A percentile compares a stretch with the other conserved stretches of the same genome.
phyloP scores from a whole-genome alignment of 2,113 vertebrate species.

The Callospermophilus lateralis region DNA sequence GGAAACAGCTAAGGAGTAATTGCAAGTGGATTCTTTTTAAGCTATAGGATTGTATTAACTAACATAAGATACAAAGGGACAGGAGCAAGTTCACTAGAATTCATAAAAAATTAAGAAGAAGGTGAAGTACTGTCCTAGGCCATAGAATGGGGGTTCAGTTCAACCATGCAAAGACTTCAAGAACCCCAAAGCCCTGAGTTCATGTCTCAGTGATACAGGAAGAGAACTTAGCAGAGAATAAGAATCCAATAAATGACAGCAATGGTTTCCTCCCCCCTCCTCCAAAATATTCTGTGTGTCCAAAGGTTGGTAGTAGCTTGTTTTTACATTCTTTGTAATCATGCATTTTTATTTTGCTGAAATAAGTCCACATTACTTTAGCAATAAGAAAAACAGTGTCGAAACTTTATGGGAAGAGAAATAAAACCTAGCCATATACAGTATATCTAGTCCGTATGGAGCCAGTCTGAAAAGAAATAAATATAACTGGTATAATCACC shows the following conservation, averaged over 20 bases:
- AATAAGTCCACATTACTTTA: conserved; percentile 33
- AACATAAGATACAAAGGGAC: background rate
- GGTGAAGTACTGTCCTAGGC: background rate
- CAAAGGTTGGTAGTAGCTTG: background rate
- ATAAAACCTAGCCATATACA: background rate
- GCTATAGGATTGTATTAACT: background rate
- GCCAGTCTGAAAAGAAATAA: background rate
- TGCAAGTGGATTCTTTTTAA: background rate
- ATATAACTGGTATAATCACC: background rate
- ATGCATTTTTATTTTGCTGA: background rate
- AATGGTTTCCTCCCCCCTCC: fast-evolving
- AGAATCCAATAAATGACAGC: background rate
- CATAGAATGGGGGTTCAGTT: background rate
- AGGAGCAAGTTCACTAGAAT: background rate
- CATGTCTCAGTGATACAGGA: background rate
- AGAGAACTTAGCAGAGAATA: background rate
- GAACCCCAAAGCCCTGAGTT: background rate
- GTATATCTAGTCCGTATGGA: background rate
- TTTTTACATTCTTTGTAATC: conserved; percentile 5
- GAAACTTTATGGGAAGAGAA: conserved; percentile 22
- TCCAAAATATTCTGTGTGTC: too few species aligned
- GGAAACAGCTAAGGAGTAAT: background rate
- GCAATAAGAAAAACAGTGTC: background rate
- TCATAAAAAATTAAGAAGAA: background rate
- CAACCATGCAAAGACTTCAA: background rate